Percentiles rank a stretch among this genome's conserved stretches.
Conservation (phyloP, 2,797 vertebrate genomes). For the Danio albolineatus region DNA sequence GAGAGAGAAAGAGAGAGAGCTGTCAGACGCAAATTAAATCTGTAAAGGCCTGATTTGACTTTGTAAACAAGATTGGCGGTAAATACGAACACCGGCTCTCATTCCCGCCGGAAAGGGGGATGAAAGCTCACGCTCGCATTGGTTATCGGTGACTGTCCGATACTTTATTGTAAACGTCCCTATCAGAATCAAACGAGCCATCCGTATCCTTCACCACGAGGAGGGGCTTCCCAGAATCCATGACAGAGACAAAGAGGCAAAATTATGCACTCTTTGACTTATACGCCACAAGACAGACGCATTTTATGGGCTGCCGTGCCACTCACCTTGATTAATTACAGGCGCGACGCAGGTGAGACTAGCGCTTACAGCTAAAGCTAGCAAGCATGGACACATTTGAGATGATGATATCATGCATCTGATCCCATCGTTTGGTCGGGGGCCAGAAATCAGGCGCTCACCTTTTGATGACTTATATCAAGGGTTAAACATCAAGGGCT, state of each 20-base stretch:
- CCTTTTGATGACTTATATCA: conserved; percentile 41
- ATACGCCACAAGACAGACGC: conserved; percentile 8
- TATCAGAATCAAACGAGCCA: conserved; percentile 62
- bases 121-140: conserved; percentile 9
- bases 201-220: conserved; percentile 57
- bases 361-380: conserved; percentile 44
- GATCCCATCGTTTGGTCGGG: conserved; percentile 29
- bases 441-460: conserved; percentile 43
- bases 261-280: conserved; percentile 48
- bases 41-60: conserved; percentile 74
- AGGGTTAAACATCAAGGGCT: conserved; percentile 39
- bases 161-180: conserved; percentile 61
- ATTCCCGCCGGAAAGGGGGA: conserved; percentile 36
- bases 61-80: conserved; percentile 74
- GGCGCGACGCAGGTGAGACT: conserved; percentile 46
- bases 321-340: conserved; percentile 43
- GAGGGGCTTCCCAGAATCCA: conserved; percentile 45
- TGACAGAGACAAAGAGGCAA: conserved; percentile 47
- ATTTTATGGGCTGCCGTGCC: conserved; percentile 34
- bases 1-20: conserved; percentile 59
- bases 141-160: conserved; percentile 62
- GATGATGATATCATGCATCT: conserved; percentile 49
- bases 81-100: conserved; percentile 67
- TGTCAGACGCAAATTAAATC: conserved; percentile 72
- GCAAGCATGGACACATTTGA: conserved; percentile 41